Percentiles rank a stretch among this genome's conserved stretches.
These are phyloP conservation scores for Tragelaphus scriptus DNA, from an alignment of 2,113 vertebrate species.

Conservation along the genomic window DNA sequence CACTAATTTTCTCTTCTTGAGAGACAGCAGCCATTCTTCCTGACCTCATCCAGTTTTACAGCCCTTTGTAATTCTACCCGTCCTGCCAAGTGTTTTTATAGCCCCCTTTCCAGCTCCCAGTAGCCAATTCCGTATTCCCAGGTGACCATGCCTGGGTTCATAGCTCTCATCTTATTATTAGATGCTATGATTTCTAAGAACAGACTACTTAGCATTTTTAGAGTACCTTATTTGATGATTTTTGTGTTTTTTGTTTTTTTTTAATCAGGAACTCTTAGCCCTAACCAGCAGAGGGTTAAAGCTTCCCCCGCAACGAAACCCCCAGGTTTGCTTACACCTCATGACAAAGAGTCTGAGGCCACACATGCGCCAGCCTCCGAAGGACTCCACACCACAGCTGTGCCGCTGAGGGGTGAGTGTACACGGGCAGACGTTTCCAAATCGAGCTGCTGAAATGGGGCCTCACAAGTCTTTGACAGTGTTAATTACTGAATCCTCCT, in stretches of 20 bases:
- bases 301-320: neutral
- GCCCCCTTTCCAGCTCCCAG: neutral
- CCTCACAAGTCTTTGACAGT: conserved; percentile 49
- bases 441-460: conserved; percentile 49
- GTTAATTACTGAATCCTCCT: conserved; percentile 46
- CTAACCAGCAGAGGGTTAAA: neutral
- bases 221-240: neutral
- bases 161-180: neutral
- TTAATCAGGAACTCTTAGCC: neutral
- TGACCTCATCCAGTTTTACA: neutral
- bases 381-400: neutral
- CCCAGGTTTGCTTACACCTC: neutral
- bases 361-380: neutral
- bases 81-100: neutral
- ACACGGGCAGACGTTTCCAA: neutral
- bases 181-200: neutral
- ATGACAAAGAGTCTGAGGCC: neutral
- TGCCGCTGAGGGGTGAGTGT: neutral
- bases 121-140: neutral
- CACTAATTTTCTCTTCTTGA: neutral
- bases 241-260: too few relatives aligned
- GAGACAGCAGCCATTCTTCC: neutral
- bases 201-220: neutral
- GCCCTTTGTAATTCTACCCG: neutral
- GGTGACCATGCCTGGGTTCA: neutral